These are phyloP conservation scores for Ferrisia virgata DNA, from an alignment of 2,888 invertebrate species.

Conservation along the genomic window DNA sequence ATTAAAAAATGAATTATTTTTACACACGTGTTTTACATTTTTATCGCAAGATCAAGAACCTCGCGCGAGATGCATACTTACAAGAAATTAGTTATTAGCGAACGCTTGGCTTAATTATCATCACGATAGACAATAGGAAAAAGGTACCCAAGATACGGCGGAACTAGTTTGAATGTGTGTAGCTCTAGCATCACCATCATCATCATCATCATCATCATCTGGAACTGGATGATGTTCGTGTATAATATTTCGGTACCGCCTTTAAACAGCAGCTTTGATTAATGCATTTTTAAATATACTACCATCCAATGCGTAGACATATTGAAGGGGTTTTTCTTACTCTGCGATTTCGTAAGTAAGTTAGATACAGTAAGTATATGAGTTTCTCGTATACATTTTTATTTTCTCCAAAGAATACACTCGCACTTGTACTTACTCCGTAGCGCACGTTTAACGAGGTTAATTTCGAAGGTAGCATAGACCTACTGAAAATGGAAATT, in stretches of 20 bases:
- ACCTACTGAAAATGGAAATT: neutral
- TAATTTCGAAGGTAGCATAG: no score
- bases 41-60: conserved; percentile 5
- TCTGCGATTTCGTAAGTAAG: no score
- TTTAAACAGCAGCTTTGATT: neutral
- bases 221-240: neutral
- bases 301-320: no score
- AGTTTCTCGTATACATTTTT: no score
- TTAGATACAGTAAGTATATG: no score
- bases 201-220: neutral
- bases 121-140: neutral
- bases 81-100: conserved; percentile 5
- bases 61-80: neutral
- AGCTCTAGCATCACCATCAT: neutral
- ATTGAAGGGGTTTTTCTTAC: no score
- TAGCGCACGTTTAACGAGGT: no score
- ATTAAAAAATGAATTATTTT: conserved; percentile 9
- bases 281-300: neutral
- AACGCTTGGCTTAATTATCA: neutral
- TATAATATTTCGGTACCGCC: neutral
- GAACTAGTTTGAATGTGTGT: neutral
- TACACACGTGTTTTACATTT: conserved; percentile 8
- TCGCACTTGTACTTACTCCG: no score
- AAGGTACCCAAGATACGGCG: neutral
- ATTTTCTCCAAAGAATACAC: no score